These are phyloP conservation scores for Acanthornis magna DNA, from an alignment of 2,797 vertebrate species.

Conservation along the genomic window DNA sequence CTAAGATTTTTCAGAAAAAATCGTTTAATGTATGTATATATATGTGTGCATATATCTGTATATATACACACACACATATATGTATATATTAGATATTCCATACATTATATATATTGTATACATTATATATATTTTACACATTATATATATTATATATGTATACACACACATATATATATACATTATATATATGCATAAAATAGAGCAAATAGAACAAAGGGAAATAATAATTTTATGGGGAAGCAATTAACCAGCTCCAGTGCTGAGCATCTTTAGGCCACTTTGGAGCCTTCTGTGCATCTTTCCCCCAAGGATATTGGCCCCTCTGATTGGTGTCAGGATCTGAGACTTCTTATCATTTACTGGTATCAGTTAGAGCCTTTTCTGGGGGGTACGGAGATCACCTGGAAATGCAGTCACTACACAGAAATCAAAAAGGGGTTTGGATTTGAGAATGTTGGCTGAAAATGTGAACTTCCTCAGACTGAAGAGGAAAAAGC, in stretches of 20 bases:
- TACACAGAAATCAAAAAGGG: neutral
- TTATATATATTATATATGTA: too few species aligned
- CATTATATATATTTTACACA: too few species aligned
- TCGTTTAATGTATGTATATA: neutral
- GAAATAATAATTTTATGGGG: neutral
- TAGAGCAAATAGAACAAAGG: neutral
- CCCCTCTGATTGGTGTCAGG: neutral
- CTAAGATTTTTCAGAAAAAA: neutral
- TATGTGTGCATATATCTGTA: accelerated
- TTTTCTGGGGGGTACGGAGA: neutral
- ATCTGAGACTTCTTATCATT: neutral
- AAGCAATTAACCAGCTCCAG: neutral
- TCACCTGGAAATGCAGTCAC: neutral
- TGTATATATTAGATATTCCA: too few species aligned
- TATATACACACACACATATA: neutral
- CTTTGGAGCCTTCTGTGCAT: neutral
- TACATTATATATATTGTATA: too few species aligned
- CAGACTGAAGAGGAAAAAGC: neutral
- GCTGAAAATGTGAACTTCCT: neutral
- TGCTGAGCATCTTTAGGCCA: neutral
- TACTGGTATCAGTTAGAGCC: neutral
- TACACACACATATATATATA: accelerated
- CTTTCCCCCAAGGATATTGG: neutral
- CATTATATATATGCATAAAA: neutral
- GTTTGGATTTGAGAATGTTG: neutral